These are phyloP conservation scores for Cryptoblepharus egeriae DNA, from an alignment of 2,797 vertebrate species.

Conservation along the genomic window DNA sequence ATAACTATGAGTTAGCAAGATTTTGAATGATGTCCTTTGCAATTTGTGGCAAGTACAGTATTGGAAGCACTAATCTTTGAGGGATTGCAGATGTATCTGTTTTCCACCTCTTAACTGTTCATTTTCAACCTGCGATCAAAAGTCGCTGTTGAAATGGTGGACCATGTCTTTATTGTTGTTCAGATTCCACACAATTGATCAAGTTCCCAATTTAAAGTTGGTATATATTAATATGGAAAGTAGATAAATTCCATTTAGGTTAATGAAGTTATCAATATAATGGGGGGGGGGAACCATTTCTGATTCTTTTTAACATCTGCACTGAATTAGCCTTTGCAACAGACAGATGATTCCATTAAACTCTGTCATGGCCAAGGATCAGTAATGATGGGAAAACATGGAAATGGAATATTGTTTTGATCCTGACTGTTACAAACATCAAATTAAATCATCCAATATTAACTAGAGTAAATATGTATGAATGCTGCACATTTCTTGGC, in stretches of 20 bases:
- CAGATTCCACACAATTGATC: not conserved
- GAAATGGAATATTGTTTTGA: not conserved
- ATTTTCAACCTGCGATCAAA: not conserved
- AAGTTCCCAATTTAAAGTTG: not conserved
- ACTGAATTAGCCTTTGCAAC: not conserved
- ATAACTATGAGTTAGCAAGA: not conserved
- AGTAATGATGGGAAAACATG: not conserved
- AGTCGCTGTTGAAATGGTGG: too few species aligned
- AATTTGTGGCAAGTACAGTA: not conserved
- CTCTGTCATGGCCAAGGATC: constrained; percentile 6
- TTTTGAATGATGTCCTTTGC: not conserved
- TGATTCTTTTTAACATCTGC: not conserved
- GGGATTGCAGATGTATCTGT: not conserved
- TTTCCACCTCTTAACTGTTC: not conserved
- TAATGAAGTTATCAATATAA: constrained; percentile 3
- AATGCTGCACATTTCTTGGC: constrained; percentile 5
- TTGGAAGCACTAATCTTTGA: not conserved
- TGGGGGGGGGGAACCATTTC: rapidly evolving
- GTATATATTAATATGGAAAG: constrained; percentile 12
- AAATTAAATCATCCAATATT: not conserved
- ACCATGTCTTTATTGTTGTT: too few species aligned
- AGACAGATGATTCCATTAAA: not conserved
- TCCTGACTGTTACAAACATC: not conserved
- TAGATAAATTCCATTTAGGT: not conserved
- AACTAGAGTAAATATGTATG: not conserved